Base-by-base conservation (phyloP, 2,113 vertebrate species). In the Ibidorhyncha struthersii region DNA sequence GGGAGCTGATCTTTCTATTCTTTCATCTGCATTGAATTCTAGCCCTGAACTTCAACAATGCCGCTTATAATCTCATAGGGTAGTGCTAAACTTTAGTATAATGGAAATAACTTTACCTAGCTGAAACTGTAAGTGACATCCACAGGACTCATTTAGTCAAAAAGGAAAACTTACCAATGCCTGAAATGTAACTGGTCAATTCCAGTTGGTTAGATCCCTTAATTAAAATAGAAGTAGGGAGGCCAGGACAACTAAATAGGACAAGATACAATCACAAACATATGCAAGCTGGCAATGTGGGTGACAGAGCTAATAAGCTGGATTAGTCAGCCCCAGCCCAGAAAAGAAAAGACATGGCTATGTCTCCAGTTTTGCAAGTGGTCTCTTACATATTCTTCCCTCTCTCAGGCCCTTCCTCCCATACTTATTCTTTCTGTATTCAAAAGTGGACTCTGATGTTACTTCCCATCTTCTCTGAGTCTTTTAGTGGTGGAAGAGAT, bases 241-340 rank as follows among this genome's bases (percentile, higher is more conserved):
- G 5, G 3, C 3, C 13, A 72, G 25, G 17, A 18, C 21, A 78
- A 29, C 22, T 22, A 4, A 89, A 70, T 65, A 62, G 3, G 19
- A 61, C 56, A 70, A 71, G 15, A 27, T 13, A 23, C 5, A 45
- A 7, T 62, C 17, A 58, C 43, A 81, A 73, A 38, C 6, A 32
- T 43, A 45, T 38, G 20, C 34, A 63, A 72, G 9, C 11, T 36
- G 15, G 6, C 3, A 6, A 25, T 1, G 1, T 26, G 8, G 2
- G 10, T n/a, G 40, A 18, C 21, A 45, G 40, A 81, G 9, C 38
- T 40, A 45, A 8, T 55, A 6, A 52, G 2, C 3, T 56, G 20
- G 3, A 77, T 70, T 3, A 5, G 20, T 45, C 26, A 41, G 6
- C 4, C 41, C 10, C 21, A 29, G 12, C 8, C 9, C 30, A 41